These are phyloP conservation scores for Ericerus pela DNA, from an alignment of 1,140 invertebrate species.

Conservation along the genomic window DNA sequence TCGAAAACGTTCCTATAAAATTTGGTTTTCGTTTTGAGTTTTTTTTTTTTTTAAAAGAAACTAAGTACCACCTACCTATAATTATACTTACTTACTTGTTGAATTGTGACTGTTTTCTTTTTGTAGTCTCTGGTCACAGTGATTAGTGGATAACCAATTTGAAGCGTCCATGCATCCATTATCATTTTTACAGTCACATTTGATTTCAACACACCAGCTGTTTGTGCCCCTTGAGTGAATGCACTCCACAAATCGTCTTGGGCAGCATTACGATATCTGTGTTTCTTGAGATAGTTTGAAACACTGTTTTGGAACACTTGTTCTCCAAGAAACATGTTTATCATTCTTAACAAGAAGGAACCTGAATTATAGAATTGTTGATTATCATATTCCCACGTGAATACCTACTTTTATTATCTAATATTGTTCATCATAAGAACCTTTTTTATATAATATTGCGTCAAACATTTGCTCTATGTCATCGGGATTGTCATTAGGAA, in stretches of 20 bases:
- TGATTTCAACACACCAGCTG: constrained; percentile 14
- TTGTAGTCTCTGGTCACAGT: constrained; percentile 33
- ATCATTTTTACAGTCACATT: constrained; percentile 33
- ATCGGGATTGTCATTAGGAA: constrained; percentile 46
- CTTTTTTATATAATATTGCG: constrained; percentile 75
- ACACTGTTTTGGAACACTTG: constrained; percentile 53
- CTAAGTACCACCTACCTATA: no score
- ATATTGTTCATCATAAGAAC: constrained; percentile 26
- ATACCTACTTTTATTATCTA: background rate
- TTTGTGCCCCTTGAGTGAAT: constrained; percentile 44
- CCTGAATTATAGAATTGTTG: no score
- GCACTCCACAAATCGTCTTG: constrained; percentile 71
- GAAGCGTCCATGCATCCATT: constrained; percentile 50
- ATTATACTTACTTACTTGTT: constrained; percentile 44
- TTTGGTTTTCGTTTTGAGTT: no score
- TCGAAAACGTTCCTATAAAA: background rate
- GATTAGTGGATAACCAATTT: constrained; percentile 50
- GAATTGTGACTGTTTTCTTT: constrained; percentile 34
- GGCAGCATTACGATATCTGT: constrained; percentile 50
- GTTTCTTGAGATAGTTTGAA: constrained; percentile 44
- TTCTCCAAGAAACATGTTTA: constrained; percentile 68
- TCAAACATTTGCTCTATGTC: constrained; percentile 82
- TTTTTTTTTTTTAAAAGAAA: no score
- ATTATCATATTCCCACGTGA: no score
- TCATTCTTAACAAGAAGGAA: constrained; percentile 68